phyloP scores from a whole-genome alignment of 2,888 invertebrate species.

The Diarsia dahlii region DNA sequence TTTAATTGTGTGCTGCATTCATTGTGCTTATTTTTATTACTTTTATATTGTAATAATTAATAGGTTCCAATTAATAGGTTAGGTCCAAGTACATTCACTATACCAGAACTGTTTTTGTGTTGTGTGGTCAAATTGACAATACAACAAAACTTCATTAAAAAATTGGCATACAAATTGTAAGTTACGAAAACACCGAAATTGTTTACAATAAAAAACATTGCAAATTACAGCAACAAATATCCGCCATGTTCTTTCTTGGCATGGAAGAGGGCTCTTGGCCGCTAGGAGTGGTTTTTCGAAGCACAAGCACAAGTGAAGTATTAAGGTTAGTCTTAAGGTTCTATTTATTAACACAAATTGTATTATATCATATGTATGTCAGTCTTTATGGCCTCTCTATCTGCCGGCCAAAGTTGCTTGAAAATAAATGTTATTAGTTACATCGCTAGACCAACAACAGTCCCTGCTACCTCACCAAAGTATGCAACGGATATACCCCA shows the following conservation, averaged over 20 bases:
- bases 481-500: constrained; percentile 45
- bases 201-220: background rate
- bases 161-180: background rate
- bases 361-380: too few species aligned
- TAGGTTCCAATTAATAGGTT: too few species aligned
- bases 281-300: too few species aligned
- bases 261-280: too few species aligned
- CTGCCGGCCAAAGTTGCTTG: too few species aligned
- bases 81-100: background rate
- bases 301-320: too few species aligned
- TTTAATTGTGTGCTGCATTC: background rate
- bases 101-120: background rate
- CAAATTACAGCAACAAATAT: background rate
- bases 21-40: background rate
- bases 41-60: background rate
- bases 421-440: background rate
- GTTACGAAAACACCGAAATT: background rate
- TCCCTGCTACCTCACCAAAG: constrained; percentile 7
- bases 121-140: background rate
- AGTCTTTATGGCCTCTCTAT: too few species aligned
- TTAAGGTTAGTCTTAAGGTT: too few species aligned
- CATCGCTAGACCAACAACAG: constrained; percentile 18
- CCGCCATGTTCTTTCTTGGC: background rate
- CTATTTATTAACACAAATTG: too few species aligned
- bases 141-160: background rate